Percentiles rank a stretch among this genome's conserved stretches.
Evolutionary conservation across 1,140 invertebrate species (phyloP).

Genomic region (Geopemphigus sp.): DNA sequence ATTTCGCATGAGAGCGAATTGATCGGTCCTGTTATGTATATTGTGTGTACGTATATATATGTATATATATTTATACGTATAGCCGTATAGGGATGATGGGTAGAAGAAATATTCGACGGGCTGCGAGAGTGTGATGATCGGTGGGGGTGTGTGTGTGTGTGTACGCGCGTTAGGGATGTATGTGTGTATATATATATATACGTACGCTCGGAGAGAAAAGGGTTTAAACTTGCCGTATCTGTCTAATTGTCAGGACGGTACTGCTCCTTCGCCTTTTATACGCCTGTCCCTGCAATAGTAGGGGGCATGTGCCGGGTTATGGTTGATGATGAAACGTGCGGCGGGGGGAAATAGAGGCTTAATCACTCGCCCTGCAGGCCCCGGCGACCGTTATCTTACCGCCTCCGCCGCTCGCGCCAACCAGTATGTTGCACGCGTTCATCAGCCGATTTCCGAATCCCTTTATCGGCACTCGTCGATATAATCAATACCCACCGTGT

Average conservation of each 20-base stretch:
- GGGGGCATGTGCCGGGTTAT: not conserved
- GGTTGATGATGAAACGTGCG: not conserved
- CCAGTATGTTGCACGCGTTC: constrained; percentile 11
- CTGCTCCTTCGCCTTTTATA: constrained; percentile 30
- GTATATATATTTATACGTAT: not conserved
- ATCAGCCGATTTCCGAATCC: constrained; percentile 39
- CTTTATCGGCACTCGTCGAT: constrained; percentile 46
- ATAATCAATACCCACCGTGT: constrained; percentile 16
- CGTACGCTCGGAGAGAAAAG: constrained; percentile 49
- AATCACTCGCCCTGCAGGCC: constrained; percentile 48
- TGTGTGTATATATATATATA: constrained; percentile 52
- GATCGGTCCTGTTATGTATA: constrained; percentile 37
- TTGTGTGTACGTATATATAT: not conserved
- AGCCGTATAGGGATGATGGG: constrained; percentile 19
- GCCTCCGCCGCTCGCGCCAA: constrained; percentile 27
- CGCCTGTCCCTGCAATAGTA: not conserved
- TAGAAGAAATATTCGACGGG: constrained; percentile 49
- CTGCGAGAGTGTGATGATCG: constrained; percentile 50
- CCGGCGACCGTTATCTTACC: constrained; percentile 47
- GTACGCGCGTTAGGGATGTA: constrained; percentile 52
- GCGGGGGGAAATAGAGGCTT: constrained; percentile 25
- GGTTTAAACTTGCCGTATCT: constrained; percentile 50
- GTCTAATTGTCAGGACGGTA: constrained; percentile 48
- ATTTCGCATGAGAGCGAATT: constrained; percentile 48
- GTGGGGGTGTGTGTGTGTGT: constrained; percentile 51